Base-by-base conservation (phyloP, 2,888 invertebrate species). In the Amphimallon solstitiale region DNA sequence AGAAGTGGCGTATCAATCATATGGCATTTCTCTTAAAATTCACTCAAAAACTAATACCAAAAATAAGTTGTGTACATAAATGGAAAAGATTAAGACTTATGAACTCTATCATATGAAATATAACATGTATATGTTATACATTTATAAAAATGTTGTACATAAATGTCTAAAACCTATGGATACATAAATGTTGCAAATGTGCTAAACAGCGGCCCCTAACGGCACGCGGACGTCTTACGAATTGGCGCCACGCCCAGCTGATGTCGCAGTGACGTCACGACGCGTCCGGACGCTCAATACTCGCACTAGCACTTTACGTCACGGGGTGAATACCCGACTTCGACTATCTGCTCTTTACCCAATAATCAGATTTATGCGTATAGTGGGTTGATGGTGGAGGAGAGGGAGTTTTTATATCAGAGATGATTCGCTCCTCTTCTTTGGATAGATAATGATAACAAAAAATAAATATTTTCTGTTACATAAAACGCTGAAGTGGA, bases 201-300 rank as follows among this genome's bases (percentile, higher is more conserved):
- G 35, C 14, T 12, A 35, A 21, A 15, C 59, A 67, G 70, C 70
- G 71, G 21, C 68, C 69, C 68, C 73, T 70, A 48, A 63, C 62
- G 68, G 64, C 66, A 62, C 69, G 65, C 70, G 67, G 48, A 46
- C 34, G 35, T 56, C 70, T 66, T 62, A 67, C 65, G 65, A 69
- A 69, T 67, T 65, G 61, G 75, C 79, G 77, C 80, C 80, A 80
- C 80, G 76, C 80, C 81, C 80, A 81, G 81, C 80, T 80, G 81
- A 80, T 81, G 78, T 77, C 77, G 78, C 77, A 78, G 71, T 79
- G 79, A 81, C 81, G 81, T 81, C 80, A 81, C 71, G 74, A 73
- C 77, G 77, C 79, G 78, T 74, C 78, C 76, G 72, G 76, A 74
- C 76, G 79, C 75, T 78, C 79, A 75, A 79, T 79, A 78, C 74